Percentiles rank a stretch among this genome's conserved stretches.
These are phyloP conservation scores for Mystacornis crossleyi DNA, from an alignment of 2,113 vertebrate genomes.

Conservation along the genomic window DNA sequence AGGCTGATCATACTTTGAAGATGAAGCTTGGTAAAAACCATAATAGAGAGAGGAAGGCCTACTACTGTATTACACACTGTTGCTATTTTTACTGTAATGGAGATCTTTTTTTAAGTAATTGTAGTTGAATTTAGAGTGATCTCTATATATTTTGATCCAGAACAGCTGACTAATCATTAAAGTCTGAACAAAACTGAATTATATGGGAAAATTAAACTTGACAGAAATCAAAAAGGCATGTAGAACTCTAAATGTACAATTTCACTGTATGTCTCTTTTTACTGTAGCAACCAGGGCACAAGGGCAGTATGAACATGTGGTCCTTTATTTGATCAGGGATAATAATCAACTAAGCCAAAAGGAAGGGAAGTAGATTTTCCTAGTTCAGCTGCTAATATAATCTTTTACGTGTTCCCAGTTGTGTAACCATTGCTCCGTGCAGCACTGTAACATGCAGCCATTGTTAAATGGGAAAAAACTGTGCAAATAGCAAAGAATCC, in stretches of 20 bases:
- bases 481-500: not conserved
- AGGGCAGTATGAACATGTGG: slow-evolving; percentile 82
- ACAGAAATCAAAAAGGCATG: not conserved
- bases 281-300: slow-evolving; percentile 76
- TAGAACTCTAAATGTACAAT: slow-evolving; percentile 38
- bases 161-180: not conserved
- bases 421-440: slow-evolving; percentile 37
- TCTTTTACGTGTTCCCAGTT: slow-evolving; percentile 63
- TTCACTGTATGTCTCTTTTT: slow-evolving; percentile 58
- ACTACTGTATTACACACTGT: not conserved
- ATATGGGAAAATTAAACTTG: not conserved
- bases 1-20: not conserved
- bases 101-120: not conserved
- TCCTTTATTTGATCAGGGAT: slow-evolving; percentile 83
- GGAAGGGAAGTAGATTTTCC: slow-evolving; percentile 73
- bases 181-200: not conserved
- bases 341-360: slow-evolving; percentile 83
- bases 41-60: not conserved
- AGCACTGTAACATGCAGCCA: not conserved
- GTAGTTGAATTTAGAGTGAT: not conserved
- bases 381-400: slow-evolving; percentile 70
- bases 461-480: not conserved
- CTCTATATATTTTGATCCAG: not conserved
- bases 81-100: not conserved
- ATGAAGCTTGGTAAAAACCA: not conserved